Evolutionary conservation across 2,888 invertebrate genomes (phyloP).

Genomic region (Drosophila peninsularis): DNA sequence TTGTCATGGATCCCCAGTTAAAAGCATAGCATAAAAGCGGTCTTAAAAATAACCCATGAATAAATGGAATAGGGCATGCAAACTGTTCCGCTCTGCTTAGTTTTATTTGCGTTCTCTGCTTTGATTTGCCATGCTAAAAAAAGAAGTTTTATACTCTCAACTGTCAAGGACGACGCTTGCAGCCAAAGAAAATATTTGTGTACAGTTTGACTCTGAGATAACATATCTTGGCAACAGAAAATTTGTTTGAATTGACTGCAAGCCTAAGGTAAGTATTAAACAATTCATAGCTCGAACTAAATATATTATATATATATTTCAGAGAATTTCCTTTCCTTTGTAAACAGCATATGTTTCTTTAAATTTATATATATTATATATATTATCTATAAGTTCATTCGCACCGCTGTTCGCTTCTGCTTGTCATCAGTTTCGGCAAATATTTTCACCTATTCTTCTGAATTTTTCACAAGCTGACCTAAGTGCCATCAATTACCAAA

Average conservation of each 20-base stretch:
- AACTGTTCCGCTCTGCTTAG: conserved; percentile 20
- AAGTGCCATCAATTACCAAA: conserved; percentile 32
- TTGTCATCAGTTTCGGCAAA: neutral
- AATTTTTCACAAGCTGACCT: neutral
- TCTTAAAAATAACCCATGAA: neutral
- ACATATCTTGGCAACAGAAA: neutral
- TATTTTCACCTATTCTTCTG: too few relatives aligned
- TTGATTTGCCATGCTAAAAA: neutral
- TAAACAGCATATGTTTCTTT: too few relatives aligned
- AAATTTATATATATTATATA: too few relatives aligned
- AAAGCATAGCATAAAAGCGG: neutral
- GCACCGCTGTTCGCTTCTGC: neutral
- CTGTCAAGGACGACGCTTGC: neutral
- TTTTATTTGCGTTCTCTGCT: conserved; percentile 7
- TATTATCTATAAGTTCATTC: too few relatives aligned
- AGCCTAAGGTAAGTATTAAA: neutral
- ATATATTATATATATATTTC: too few relatives aligned
- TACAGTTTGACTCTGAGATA: neutral
- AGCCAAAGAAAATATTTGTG: neutral
- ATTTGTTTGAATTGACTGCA: neutral
- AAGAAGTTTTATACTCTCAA: neutral
- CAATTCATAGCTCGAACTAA: too few relatives aligned
- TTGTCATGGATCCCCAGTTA: neutral
- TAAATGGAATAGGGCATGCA: neutral
- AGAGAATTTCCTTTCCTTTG: neutral